These are phyloP conservation scores for Stegostoma tigrinum DNA, from an alignment of 2,113 vertebrate species.

Conservation along the genomic window DNA sequence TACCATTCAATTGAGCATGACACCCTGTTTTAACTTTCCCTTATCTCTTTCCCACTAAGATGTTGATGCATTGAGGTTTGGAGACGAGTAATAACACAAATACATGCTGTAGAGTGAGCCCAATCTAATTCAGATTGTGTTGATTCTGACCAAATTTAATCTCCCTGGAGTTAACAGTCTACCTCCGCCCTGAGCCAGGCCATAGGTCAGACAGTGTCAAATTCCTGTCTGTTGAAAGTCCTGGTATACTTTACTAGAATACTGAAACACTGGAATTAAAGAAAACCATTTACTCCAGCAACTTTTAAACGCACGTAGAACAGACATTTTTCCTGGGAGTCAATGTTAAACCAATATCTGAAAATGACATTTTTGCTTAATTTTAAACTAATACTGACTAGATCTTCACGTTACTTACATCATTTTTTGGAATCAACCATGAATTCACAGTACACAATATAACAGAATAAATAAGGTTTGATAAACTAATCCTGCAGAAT, in stretches of 20 bases:
- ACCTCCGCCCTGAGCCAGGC: not conserved
- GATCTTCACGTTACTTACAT: not conserved
- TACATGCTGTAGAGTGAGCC: too few species aligned
- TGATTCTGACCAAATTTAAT: slow-evolving; percentile 3
- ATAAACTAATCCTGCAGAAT: not conserved
- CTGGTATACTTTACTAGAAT: not conserved
- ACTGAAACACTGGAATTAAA: not conserved
- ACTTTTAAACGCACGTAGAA: not conserved
- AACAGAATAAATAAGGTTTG: not conserved
- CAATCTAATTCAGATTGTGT: not conserved
- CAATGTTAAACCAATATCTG: not conserved
- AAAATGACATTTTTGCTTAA: not conserved
- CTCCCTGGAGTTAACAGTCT: not conserved
- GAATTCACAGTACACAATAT: not conserved
- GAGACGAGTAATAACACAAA: not conserved
- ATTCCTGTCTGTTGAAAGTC: not conserved
- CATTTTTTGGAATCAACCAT: not conserved
- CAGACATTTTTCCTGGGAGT: not conserved
- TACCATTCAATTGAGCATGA: not conserved
- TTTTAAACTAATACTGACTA: not conserved
- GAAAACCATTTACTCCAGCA: not conserved
- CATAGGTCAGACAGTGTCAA: not conserved
- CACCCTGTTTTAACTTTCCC: not conserved
- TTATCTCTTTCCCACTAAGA: not conserved
- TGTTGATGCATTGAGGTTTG: not conserved